Evolutionary conservation across 2,888 invertebrate species (phyloP), one percentile per base, ranked within the genome.

Genomic region (Conchocele bisecta): DNA sequence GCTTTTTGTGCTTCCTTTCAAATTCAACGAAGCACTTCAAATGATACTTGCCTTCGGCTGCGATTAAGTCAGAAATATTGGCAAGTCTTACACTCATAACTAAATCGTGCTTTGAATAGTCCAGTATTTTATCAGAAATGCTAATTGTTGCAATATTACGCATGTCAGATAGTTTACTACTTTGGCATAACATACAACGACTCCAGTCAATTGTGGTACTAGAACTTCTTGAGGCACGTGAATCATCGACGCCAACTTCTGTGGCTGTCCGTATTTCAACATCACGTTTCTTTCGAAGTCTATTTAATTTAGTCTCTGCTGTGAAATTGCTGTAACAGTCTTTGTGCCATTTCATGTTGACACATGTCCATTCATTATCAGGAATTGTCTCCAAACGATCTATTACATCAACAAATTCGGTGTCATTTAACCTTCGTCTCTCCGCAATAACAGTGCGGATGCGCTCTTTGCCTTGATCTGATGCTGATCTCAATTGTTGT

Each of bases 151-250:
- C 9, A 17, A 61, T 33, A 53, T 6, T 39, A 15, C n/a, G 7
- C 29, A 61, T 13, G 20, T 41, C 17, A 29, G 29, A 4, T 11
- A 17, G 15, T 22, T 50, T 17, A 15, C 26, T 33, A 1, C 31
- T 29, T 33, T 61, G 61, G 53, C 51, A 51, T 42, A 61, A 61
- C 28, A 51, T 61, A 61, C 51, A 61, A 11, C 17, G 29, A 28
- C 17, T 28, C n/a, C n/a, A 61, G 20, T 61, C 51, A 4, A 39
- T 22, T 29, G 37, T n/a, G n/a, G n/a, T n/a, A n/a, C n/a, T n/a
- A n/a, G n/a, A n/a, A n/a, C n/a, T n/a, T n/a, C n/a, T n/a, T n/a
- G n/a, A n/a, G n/a, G n/a, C n/a, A n/a, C n/a, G n/a, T n/a, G n/a
- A n/a, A n/a, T n/a, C n/a, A n/a, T 15, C 29, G 24, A 26, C 24